phyloP scores from a whole-genome alignment of 2,113 vertebrate genomes.

The Anser brachyrhynchus region DNA sequence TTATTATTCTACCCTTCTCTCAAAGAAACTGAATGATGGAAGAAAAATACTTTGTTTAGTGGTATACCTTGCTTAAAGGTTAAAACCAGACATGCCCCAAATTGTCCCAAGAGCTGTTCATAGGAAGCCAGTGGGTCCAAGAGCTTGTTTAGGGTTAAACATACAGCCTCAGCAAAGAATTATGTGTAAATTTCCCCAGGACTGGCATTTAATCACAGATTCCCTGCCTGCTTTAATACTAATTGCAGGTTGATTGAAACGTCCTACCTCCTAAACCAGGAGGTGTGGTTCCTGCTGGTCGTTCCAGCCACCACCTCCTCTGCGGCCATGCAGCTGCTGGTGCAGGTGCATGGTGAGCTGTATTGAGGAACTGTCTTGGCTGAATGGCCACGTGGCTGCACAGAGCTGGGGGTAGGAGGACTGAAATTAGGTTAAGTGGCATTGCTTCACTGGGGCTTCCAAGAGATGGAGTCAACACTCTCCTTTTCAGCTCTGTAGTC shows the following conservation, averaged over 20 bases:
- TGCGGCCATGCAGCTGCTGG: fast-evolving
- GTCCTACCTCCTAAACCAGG: not conserved
- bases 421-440: fast-evolving
- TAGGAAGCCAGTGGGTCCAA: not conserved
- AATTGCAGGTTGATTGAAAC: not conserved
- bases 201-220: not conserved
- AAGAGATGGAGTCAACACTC: not conserved
- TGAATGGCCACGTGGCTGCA: fast-evolving
- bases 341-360: not conserved
- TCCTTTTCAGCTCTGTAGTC: not conserved
- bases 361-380: not conserved
- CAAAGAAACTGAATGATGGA: not conserved
- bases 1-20: not conserved
- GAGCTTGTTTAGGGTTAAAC: not conserved
- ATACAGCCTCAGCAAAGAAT: not conserved
- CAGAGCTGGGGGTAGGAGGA: fast-evolving
- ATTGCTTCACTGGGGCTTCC: fast-evolving
- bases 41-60: not conserved
- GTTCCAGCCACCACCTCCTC: not conserved
- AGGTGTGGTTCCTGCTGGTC: not conserved
- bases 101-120: not conserved
- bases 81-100: not conserved
- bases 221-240: not conserved
- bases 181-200: not conserved
- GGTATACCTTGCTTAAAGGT: not conserved